These are phyloP conservation scores for Antennarius striatus DNA, from an alignment of 2,113 vertebrate genomes.

Conservation along the genomic window DNA sequence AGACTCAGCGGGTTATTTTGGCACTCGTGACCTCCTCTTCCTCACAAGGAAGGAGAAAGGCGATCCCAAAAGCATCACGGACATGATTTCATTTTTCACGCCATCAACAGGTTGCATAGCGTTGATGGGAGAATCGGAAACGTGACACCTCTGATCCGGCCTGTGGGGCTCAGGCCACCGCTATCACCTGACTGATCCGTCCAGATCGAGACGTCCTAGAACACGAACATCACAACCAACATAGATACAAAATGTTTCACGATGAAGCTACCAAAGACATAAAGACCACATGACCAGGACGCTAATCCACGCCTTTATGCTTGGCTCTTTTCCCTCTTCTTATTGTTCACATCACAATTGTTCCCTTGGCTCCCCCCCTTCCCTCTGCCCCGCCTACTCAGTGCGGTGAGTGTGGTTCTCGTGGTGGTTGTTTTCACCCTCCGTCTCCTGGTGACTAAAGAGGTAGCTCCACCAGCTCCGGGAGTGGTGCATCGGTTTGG, in stretches of 20 bases:
- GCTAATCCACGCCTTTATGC: conserved; percentile 16
- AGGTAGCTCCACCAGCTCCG: conserved; percentile 81
- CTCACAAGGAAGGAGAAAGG: no score
- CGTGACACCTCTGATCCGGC: conserved; percentile 2
- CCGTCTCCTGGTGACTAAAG: conserved; percentile 79
- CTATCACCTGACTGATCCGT: conserved; percentile 15
- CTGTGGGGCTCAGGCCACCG: conserved; percentile 9
- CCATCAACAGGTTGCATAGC: conserved; percentile 51
- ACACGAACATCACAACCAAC: conserved; percentile 48
- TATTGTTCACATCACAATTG: neutral
- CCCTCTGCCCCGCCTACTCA: conserved; percentile 49
- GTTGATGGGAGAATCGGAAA: conserved; percentile 36
- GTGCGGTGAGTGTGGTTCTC: conserved; percentile 66
- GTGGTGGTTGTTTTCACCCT: conserved; percentile 70
- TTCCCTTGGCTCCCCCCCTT: neutral
- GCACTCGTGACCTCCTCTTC: conserved; percentile 19
- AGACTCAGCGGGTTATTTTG: conserved; percentile 34
- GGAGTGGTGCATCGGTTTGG: conserved; percentile 72
- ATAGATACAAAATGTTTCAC: conserved; percentile 31
- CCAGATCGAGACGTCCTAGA: conserved; percentile 39
- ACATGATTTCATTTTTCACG: conserved; percentile 24
- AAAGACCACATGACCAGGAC: neutral
- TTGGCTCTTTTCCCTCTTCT: conserved; percentile 2
- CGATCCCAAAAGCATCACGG: no score
- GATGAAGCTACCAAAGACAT: conserved; percentile 37